Evolutionary conservation across 2,113 vertebrate species (phyloP).

Genomic region (Chiloscyllium plagiosum): DNA sequence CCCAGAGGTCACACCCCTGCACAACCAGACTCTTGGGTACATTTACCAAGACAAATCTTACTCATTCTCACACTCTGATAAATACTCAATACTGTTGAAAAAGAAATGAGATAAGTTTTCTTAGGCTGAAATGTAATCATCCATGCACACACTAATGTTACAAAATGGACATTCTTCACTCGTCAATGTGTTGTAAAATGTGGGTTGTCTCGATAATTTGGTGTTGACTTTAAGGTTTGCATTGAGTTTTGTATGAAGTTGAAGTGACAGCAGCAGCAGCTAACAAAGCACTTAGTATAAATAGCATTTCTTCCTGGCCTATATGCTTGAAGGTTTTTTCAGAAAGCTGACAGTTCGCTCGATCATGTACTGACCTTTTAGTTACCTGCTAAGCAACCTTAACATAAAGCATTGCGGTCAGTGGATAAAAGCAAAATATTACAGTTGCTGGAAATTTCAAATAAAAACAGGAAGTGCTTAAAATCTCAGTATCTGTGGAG

Average conservation of each 20-base stretch:
- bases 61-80: neutral
- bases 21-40: neutral
- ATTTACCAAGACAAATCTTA: neutral
- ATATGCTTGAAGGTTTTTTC: neutral
- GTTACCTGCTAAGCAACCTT: neutral
- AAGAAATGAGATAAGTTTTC: neutral
- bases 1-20: no score
- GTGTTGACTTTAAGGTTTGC: neutral
- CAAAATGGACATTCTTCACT: constrained; percentile 25
- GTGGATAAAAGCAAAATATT: neutral
- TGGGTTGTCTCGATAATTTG: constrained; percentile 2
- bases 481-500: neutral
- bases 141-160: neutral
- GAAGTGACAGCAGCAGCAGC: constrained; percentile 18
- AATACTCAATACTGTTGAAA: neutral
- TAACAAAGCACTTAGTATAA: neutral
- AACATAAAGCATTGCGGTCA: neutral
- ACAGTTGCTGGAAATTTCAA: neutral
- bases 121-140: neutral
- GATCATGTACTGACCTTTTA: neutral
- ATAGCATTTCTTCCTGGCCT: neutral
- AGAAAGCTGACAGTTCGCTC: neutral
- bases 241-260: neutral
- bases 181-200: neutral
- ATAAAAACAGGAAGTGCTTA: neutral